phyloP scores from a whole-genome alignment of 1,140 invertebrate species.

The Coelopa frigida region DNA sequence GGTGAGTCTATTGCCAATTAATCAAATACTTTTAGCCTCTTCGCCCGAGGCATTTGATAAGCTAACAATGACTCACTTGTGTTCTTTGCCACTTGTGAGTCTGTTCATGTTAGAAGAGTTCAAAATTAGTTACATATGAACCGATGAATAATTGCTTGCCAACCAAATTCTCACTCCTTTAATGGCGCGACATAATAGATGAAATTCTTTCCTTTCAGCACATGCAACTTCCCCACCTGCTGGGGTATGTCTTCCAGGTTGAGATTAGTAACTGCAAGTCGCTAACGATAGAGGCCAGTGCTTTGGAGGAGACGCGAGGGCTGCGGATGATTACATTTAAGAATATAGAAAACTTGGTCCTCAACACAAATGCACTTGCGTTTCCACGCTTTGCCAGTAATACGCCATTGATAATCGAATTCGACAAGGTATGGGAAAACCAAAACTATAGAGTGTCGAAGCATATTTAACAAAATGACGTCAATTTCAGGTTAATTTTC shows the following conservation, averaged over 20 bases:
- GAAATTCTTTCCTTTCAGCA: constrained; percentile 16
- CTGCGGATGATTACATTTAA: constrained; percentile 47
- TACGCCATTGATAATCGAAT: constrained; percentile 36
- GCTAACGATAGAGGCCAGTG: constrained; percentile 25
- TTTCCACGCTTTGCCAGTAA: constrained; percentile 32
- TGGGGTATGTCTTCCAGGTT: constrained; percentile 27
- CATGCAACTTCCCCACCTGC: constrained; percentile 25
- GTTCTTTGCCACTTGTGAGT: too few relatives aligned
- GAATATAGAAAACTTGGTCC: constrained; percentile 47
- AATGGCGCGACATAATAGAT: too few relatives aligned
- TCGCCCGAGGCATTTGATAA: too few relatives aligned
- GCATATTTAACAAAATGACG: too few relatives aligned
- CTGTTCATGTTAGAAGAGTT: too few relatives aligned
- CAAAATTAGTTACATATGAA: too few relatives aligned
- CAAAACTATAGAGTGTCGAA: not conserved
- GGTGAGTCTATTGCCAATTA: too few relatives aligned
- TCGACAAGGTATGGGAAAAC: constrained; percentile 23
- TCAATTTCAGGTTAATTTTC: constrained; percentile 46
- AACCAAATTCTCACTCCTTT: too few relatives aligned
- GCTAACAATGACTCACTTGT: too few relatives aligned
- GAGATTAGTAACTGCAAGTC: constrained; percentile 34
- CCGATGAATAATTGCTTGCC: too few relatives aligned
- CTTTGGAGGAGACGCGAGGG: constrained; percentile 44
- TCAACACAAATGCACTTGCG: constrained; percentile 37
- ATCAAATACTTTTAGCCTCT: too few relatives aligned